Base-by-base conservation (phyloP, 2,797 vertebrate genomes). In the Triplophysa yarkandensis region DNA sequence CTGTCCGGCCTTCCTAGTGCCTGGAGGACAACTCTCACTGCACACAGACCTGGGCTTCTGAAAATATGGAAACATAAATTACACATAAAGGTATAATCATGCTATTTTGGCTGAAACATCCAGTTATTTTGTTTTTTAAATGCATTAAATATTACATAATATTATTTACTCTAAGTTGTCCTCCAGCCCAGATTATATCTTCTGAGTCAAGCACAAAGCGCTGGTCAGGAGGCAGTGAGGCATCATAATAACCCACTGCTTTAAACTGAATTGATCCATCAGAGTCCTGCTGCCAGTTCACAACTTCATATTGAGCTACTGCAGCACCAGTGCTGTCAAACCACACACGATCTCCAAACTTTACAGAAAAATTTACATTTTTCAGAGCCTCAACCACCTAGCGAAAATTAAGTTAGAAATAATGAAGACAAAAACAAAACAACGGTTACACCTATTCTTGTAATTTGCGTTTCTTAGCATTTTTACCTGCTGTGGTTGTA, bases 31-130 rank as follows among this genome's bases (percentile, higher is more conserved):
- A 73, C 84, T 88, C 68, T 87, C 81, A 87, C 89, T 92, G 83
- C 91, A 92, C 39, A 89, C 83, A 64, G 91, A 91, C 55, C 81
- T 84, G 6, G 90, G 91, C n/a, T 83, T 61, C 91, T 92, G n/a
- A n/a, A n/a, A n/a, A 27, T 1, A 44, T 27, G 13, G 43, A 36
- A 19, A 34, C 41, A 64, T 28, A 48, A 11, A 25, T 2, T 44
- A 58, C 8, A 30, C n/a, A 30, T 14, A 41, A 39, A 39, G 2
- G 36, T 39, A 11, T 13, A 11, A 39, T 39, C 9, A 3, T 13
- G n/a, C n/a, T n/a, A n/a, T 34, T 34, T 34, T 34, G 7, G 2
- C 9, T 9, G 8, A 36, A 13, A 11, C 36, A 11, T 3, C 13
- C 2, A 30, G 11, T 2, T 11, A 39, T 13, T 39, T 39, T 11